Conservation (phyloP, 2,888 invertebrate species). For the Alloscopus bannaensis region DNA sequence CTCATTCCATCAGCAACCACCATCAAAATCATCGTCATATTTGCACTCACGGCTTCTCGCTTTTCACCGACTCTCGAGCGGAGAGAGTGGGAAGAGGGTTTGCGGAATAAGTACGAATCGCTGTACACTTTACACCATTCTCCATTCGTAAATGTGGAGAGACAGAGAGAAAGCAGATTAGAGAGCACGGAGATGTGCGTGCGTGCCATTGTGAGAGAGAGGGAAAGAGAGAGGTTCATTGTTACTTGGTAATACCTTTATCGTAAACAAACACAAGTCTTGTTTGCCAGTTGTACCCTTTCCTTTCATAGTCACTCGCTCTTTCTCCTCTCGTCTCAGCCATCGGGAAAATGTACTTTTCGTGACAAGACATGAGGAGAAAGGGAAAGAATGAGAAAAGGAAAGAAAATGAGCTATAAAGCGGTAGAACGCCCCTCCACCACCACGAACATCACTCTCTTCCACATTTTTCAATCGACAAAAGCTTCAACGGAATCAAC, state of each 20-base stretch:
- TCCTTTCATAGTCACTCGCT: not conserved
- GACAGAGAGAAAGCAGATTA: no score
- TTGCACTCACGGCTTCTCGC: no score
- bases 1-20: no score
- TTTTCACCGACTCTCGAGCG: no score
- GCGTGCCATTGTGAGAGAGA: conserved; percentile 9
- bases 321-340: not conserved
- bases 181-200: no score
- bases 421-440: conserved; percentile 37
- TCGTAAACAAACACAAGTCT: conserved; percentile 42
- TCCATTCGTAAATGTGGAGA: no score
- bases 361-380: conserved; percentile 41
- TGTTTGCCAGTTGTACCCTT: conserved; percentile 29
- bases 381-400: conserved; percentile 25
- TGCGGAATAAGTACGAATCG: no score
- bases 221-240: not conserved
- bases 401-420: conserved; percentile 5
- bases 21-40: no score
- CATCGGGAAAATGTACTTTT: conserved; percentile 7
- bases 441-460: no score
- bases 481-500: not conserved
- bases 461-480: not conserved
- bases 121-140: no score
- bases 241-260: conserved; percentile 45
- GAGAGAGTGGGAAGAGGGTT: no score